These are phyloP conservation scores for Drosophila ohnishii DNA, from an alignment of 1,140 invertebrate species.

Conservation along the genomic window DNA sequence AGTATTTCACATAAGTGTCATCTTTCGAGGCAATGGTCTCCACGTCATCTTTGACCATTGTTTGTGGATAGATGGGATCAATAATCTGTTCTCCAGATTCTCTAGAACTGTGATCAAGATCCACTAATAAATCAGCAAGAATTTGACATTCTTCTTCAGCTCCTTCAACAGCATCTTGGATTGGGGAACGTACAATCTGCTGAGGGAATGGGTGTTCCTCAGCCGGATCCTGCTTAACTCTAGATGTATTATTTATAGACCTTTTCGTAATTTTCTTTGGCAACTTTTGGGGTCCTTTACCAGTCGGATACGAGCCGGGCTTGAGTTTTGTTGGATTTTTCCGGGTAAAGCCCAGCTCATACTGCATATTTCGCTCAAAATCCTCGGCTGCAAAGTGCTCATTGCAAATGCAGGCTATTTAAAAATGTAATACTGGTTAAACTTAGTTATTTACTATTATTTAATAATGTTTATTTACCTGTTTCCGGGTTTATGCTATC, in stretches of 20 bases:
- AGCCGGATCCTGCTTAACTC: not conserved
- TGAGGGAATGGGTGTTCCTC: no score
- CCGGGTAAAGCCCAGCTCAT: conserved; percentile 41
- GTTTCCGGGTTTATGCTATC: conserved; percentile 37
- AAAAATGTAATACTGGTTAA: not conserved
- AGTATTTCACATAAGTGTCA: conserved; percentile 35
- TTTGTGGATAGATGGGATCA: conserved; percentile 19
- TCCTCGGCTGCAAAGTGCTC: conserved; percentile 46
- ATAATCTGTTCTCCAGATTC: conserved; percentile 14
- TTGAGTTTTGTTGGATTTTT: conserved; percentile 54
- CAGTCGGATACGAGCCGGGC: conserved; percentile 36
- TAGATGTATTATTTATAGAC: not conserved
- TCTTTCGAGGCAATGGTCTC: conserved; percentile 26
- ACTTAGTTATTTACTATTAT: not conserved
- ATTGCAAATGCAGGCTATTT: conserved; percentile 57
- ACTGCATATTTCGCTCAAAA: conserved; percentile 59
- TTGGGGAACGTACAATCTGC: not conserved
- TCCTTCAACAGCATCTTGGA: not conserved
- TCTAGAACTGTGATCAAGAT: not conserved
- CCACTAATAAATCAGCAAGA: not conserved
- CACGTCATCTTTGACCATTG: conserved; percentile 31
- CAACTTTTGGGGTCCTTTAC: conserved; percentile 7
- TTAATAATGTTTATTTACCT: conserved; percentile 25
- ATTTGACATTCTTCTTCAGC: conserved; percentile 22
- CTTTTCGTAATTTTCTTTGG: not conserved